Evolutionary conservation across 2,797 vertebrate genomes (phyloP), one percentile per base, ranked within the genome.

Genomic region (Tiaroga cobitis): DNA sequence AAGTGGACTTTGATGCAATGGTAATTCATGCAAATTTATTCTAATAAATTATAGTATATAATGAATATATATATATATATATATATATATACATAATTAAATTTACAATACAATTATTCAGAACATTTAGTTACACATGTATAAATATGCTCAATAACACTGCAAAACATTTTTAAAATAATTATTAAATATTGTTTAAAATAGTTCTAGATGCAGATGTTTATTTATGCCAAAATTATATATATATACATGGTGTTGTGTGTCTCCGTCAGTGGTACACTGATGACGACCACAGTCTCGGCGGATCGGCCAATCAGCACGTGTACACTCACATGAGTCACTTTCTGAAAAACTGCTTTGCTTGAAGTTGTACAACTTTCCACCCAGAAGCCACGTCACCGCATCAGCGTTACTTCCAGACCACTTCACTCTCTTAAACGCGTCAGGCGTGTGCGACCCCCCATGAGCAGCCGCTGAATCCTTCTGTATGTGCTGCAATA

Each of bases 1-100:
- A 96, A 85, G 97, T 99, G 92, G 98, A 99, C 91, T 99, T 99
- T 92, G 97, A 99, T 83, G 95, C 97, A 32, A 99, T 99, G 98
- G 98, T 99, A 95, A 46, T 46, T 63, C 2, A 32, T 46, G 16
- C 49, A 32, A 65, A 65, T 46, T 7, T 7, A 63, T 51, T 63
- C 1, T 19, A 65, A 63, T 43, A 2, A 37, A n/a, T 74, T 32
- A 3, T 51, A 51, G 9, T 7, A 51, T 19, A 8, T 74, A 10
- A 29, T 18, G 41, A 29, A 49, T 51, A 51, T 11, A 46, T 46
- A 43, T 43, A 43, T 43, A 43, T 41, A 39, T 39, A 39, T 39
- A 39, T 21, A 24, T 9, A 4, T 19, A 19, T 19, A 56, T 21
- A 56, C 10, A 59, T 24, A 4, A 56, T 56, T 56, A 0, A 9